These are phyloP conservation scores for Struthio camelus DNA, from an alignment of 2,113 vertebrate genomes.

Conservation along the genomic window DNA sequence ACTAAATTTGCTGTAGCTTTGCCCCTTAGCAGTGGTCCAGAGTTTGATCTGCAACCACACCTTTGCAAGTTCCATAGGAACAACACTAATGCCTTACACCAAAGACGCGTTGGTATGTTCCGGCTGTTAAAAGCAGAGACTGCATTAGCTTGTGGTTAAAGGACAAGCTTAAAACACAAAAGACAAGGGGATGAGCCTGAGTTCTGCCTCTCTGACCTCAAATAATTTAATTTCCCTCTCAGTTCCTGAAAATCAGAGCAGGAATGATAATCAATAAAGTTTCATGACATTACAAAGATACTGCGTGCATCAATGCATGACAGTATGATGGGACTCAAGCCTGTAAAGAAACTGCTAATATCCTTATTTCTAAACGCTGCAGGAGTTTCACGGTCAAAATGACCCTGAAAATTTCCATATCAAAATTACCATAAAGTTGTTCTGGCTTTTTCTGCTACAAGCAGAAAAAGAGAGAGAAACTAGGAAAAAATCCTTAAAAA, in stretches of 20 bases:
- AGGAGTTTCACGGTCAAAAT: conserved; percentile 33
- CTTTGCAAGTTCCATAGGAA: background rate
- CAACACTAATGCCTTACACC: background rate
- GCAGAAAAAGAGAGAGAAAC: background rate
- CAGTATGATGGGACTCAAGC: conserved; percentile 14
- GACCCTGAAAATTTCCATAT: conserved; percentile 29
- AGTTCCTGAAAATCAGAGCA: background rate
- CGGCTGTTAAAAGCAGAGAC: background rate
- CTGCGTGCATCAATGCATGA: background rate
- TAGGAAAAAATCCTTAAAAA: background rate
- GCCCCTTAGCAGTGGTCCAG: background rate
- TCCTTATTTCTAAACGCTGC: conserved; percentile 37
- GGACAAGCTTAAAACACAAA: background rate
- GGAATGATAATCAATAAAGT: conserved; percentile 46
- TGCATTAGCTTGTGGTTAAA: background rate
- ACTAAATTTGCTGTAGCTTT: background rate
- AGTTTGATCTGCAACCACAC: background rate
- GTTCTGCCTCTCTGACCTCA: background rate
- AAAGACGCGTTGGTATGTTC: background rate
- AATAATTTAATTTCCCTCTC: conserved; percentile 37
- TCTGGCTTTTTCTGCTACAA: background rate
- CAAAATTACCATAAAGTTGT: conserved; percentile 44
- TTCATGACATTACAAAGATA: conserved; percentile 37
- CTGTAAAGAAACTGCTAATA: conserved; percentile 50
- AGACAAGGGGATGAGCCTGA: background rate